phyloP scores from a whole-genome alignment of 2,797 vertebrate genomes.

The Sebastes hopkinsi region DNA sequence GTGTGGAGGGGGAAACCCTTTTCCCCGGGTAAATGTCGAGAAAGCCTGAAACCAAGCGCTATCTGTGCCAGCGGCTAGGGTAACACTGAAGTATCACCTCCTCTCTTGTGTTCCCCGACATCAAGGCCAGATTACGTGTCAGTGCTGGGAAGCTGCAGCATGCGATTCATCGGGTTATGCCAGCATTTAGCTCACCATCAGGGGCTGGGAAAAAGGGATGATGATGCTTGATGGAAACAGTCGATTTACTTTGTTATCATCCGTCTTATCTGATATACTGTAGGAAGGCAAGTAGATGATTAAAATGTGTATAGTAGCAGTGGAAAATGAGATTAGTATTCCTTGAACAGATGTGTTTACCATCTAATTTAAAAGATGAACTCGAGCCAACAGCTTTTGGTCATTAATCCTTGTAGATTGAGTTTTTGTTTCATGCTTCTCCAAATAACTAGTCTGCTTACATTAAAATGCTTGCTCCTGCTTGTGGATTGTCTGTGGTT shows the following conservation, averaged over 20 bases:
- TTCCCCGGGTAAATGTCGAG: constrained; percentile 11
- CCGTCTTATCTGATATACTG: constrained; percentile 28
- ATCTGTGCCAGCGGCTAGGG: constrained; percentile 7
- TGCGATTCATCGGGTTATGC: constrained; percentile 23
- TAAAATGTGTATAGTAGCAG: constrained; percentile 25
- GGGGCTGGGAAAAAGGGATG: constrained; percentile 1
- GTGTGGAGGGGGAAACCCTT: constrained; percentile 55
- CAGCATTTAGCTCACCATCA: constrained; percentile 13
- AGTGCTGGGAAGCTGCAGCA: constrained; percentile 14
- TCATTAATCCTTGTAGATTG: constrained; percentile 53
- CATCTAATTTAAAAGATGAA: constrained; percentile 58
- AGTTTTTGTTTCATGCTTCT: constrained; percentile 19
- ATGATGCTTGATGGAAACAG: constrained; percentile 21
- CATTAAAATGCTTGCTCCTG: constrained; percentile 14
- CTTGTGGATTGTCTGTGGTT: constrained; percentile 1
- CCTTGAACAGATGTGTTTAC: constrained; percentile 32
- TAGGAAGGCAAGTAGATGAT: constrained; percentile 4
- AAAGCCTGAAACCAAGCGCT: constrained; percentile 47
- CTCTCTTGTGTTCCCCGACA: constrained; percentile 30
- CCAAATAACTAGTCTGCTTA: constrained; percentile 15
- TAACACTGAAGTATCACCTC: constrained; percentile 23
- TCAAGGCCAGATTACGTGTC: constrained; percentile 32
- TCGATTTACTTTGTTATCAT: constrained; percentile 28
- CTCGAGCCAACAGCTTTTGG: constrained; percentile 35
- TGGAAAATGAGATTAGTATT: constrained; percentile 45